phyloP scores from a whole-genome alignment of 2,113 vertebrate genomes.

The Nothocercus nigrocapillus region DNA sequence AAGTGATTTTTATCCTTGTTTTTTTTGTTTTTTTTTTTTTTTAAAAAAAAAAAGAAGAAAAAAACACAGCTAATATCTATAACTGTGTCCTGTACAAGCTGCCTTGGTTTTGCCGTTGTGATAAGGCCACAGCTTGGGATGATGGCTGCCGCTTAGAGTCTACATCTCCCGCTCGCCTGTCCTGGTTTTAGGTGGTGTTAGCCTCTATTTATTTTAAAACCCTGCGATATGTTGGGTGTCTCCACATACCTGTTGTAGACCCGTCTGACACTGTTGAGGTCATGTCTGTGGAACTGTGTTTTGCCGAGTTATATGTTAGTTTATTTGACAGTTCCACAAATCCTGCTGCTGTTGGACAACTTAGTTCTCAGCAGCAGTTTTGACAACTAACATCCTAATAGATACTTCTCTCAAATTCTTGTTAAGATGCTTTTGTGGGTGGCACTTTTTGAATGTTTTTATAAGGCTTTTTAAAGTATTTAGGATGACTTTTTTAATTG shows the following conservation, averaged over 20 bases:
- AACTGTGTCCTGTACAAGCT: background rate
- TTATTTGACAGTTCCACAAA: background rate
- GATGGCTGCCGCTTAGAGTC: background rate
- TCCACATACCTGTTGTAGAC: background rate
- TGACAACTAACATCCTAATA: background rate
- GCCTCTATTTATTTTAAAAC: background rate
- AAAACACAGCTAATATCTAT: background rate
- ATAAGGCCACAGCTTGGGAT: background rate
- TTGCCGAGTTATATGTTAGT: background rate
- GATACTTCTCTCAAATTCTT: background rate
- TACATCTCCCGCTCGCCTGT: background rate
- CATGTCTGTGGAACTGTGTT: accelerated
- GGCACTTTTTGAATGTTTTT: constrained; percentile 40
- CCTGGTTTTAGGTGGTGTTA: background rate
- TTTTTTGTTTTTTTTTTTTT: background rate
- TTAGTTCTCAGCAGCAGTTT: background rate
- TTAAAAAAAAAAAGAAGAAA: too few relatives aligned
- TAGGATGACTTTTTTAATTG: constrained; percentile 17
- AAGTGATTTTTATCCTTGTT: background rate
- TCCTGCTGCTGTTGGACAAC: background rate
- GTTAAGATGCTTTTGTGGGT: constrained; percentile 31
- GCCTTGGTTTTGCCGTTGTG: background rate
- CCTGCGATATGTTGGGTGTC: background rate
- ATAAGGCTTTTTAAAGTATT: constrained; percentile 10
- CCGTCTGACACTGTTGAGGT: background rate